Conservation (phyloP, 2,797 vertebrate species). For the Sciaenops ocellatus region DNA sequence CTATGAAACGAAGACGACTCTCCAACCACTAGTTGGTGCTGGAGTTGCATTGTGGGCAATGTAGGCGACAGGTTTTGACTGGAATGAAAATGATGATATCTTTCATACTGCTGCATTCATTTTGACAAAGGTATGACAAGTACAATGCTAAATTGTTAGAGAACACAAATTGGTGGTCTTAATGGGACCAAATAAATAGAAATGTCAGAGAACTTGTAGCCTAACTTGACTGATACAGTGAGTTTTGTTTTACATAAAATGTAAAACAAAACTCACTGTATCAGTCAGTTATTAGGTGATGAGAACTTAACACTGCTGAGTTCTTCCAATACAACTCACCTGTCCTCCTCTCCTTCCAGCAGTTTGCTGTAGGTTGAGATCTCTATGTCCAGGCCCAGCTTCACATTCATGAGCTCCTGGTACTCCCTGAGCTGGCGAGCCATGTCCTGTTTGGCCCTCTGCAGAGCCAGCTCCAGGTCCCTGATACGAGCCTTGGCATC, state of each 20-base stretch:
- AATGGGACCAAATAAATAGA: neutral
- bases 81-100: no score
- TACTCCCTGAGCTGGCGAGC: slow-evolving; percentile 81
- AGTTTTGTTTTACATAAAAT: neutral
- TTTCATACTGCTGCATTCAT: no score
- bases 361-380: slow-evolving; percentile 86
- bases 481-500: slow-evolving; percentile 67
- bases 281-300: neutral
- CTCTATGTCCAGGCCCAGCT: slow-evolving; percentile 85
- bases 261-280: neutral
- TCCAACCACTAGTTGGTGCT: no score
- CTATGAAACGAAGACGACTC: neutral
- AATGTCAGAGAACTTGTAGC: neutral
- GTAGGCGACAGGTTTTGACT: no score
- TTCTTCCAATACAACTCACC: slow-evolving; percentile 66
- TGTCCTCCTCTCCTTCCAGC: slow-evolving; percentile 90
- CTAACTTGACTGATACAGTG: no score
- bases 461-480: slow-evolving; percentile 72
- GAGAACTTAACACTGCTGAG: neutral
- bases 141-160: neutral
- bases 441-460: slow-evolving; percentile 79
- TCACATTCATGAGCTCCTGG: slow-evolving; percentile 90
- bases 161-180: neutral
- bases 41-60: no score
- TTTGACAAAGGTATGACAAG: no score